These are phyloP conservation scores for Phyto melanocephala DNA, from an alignment of 2,888 invertebrate genomes.

Conservation along the genomic window DNA sequence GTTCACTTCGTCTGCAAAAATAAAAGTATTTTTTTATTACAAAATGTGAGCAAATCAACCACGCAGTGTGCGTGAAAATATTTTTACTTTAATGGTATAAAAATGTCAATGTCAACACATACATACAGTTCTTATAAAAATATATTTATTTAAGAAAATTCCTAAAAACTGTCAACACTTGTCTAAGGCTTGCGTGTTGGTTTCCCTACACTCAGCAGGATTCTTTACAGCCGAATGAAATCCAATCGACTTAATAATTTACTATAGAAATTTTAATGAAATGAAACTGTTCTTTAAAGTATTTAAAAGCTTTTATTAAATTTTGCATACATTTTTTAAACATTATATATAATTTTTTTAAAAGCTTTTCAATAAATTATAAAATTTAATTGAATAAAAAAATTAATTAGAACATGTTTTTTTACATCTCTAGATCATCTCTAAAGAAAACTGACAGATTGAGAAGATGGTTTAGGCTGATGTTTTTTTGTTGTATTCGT, in stretches of 20 bases:
- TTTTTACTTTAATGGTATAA: neutral
- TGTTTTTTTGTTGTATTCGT: too few relatives aligned
- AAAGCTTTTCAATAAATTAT: too few relatives aligned
- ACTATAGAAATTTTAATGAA: too few relatives aligned
- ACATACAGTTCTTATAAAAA: constrained; percentile 31
- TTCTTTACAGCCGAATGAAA: too few relatives aligned
- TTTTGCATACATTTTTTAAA: neutral
- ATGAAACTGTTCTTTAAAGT: too few relatives aligned
- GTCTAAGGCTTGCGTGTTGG: neutral
- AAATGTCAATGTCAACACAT: constrained; percentile 53
- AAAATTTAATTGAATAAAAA: too few relatives aligned
- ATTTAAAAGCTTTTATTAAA: constrained; percentile 7
- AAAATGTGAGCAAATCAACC: neutral
- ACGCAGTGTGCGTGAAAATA: neutral
- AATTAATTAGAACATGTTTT: too few relatives aligned
- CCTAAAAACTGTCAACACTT: neutral
- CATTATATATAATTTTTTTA: too few relatives aligned
- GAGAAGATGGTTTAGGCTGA: too few relatives aligned
- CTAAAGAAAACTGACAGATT: too few relatives aligned
- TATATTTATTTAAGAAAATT: constrained; percentile 19
- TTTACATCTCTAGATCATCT: too few relatives aligned
- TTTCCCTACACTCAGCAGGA: neutral
- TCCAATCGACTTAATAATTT: too few relatives aligned
- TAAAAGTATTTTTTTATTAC: neutral
- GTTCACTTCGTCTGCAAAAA: neutral